Evolutionary conservation across 1,140 invertebrate genomes (phyloP).

Genomic region (Nilaparvata lugens): DNA sequence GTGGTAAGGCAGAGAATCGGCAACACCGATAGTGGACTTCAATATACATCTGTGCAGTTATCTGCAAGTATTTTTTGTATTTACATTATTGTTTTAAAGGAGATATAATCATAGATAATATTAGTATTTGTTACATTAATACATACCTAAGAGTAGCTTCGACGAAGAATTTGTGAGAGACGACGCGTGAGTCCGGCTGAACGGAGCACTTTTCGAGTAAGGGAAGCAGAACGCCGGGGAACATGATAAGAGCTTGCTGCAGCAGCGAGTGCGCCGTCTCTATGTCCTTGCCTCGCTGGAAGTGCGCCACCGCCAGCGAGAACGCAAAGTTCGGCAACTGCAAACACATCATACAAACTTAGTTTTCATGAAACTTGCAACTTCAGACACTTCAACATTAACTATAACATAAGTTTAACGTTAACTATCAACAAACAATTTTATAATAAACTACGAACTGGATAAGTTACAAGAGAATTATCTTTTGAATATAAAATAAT

Average conservation of each 20-base stretch:
- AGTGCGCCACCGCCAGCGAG: conserved; percentile 70
- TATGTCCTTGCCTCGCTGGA: conserved; percentile 40
- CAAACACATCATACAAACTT: conserved; percentile 11
- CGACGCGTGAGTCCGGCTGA: conserved; percentile 53
- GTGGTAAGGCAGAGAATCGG: too few species aligned
- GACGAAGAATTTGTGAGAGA: conserved; percentile 35
- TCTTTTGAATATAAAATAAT: too few species aligned
- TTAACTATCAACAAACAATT: too few species aligned
- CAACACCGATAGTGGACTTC: too few species aligned
- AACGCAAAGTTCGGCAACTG: conserved; percentile 83
- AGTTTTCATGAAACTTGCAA: not conserved
- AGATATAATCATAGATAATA: not conserved
- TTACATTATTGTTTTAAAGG: not conserved
- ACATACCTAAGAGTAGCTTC: conserved; percentile 28
- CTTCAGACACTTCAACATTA: not conserved
- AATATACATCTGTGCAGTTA: too few species aligned
- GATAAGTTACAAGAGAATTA: too few species aligned
- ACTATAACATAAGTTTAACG: too few species aligned
- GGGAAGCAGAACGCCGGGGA: conserved; percentile 63
- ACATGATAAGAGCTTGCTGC: conserved; percentile 73
- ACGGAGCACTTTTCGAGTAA: conserved; percentile 71
- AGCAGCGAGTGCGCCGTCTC: conserved; percentile 52
- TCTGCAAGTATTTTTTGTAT: too few species aligned
- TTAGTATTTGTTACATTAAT: not conserved
- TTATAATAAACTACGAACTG: too few species aligned